phyloP scores from a whole-genome alignment of 2,888 invertebrate genomes.

The Netelia melanura region DNA sequence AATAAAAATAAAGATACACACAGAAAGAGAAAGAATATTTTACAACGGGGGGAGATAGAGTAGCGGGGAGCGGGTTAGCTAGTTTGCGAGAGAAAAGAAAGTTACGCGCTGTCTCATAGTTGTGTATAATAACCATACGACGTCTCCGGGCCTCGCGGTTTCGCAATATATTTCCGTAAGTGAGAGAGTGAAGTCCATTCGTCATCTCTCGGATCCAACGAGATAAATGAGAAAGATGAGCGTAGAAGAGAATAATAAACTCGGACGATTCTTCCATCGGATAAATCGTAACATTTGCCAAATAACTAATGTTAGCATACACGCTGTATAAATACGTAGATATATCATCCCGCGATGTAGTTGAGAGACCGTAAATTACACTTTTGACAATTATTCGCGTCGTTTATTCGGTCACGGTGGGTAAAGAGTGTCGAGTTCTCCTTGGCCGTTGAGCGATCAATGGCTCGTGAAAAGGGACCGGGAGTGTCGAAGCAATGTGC shows the following conservation, averaged over 20 bases:
- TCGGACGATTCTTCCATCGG: slow-evolving; percentile 44
- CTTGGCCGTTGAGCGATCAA: slow-evolving; percentile 14
- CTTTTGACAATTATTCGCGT: slow-evolving; percentile 52
- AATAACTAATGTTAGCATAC: slow-evolving; percentile 41
- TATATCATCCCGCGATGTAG: not conserved
- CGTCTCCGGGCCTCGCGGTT: slow-evolving; percentile 49
- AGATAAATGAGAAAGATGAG: not conserved
- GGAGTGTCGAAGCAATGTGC: not conserved
- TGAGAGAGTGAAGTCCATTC: slow-evolving; percentile 45
- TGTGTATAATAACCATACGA: slow-evolving; percentile 15
- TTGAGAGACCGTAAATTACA: slow-evolving; percentile 40
- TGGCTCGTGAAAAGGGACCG: not conserved
- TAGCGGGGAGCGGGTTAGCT: not conserved
- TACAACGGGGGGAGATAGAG: slow-evolving; percentile 28
- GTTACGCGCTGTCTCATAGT: slow-evolving; percentile 53
- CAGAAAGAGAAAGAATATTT: slow-evolving; percentile 14
- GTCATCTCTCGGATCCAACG: slow-evolving; percentile 32
- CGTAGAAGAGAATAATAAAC: slow-evolving; percentile 23
- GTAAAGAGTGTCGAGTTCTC: not conserved
- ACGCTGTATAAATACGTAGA: not conserved
- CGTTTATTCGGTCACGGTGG: slow-evolving; percentile 10
- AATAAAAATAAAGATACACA: slow-evolving; percentile 27
- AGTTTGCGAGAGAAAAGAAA: slow-evolving; percentile 63
- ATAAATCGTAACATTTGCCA: slow-evolving; percentile 53
- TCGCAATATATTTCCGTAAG: slow-evolving; percentile 56